These are phyloP conservation scores for Apeltes quadracus DNA, from an alignment of 2,113 vertebrate genomes.

Conservation along the genomic window DNA sequence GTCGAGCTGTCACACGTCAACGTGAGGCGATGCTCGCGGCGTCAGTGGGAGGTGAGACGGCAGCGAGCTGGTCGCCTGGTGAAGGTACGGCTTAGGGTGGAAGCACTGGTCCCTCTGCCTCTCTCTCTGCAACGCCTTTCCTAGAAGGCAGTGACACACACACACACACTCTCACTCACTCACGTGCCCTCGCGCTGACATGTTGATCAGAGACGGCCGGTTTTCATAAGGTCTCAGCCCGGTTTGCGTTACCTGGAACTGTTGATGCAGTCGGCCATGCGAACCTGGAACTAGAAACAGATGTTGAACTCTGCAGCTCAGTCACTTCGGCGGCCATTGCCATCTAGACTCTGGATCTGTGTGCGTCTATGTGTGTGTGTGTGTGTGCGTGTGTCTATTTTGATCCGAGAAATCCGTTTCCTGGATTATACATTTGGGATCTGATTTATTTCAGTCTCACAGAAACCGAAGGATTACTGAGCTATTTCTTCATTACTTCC, in stretches of 20 bases:
- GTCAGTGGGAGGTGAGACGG: constrained; percentile 38
- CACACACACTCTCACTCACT: constrained; percentile 12
- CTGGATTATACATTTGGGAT: constrained; percentile 48
- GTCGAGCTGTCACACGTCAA: constrained; percentile 68
- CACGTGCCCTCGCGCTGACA: constrained; percentile 46
- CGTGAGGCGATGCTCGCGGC: constrained; percentile 49
- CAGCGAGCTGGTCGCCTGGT: constrained; percentile 42
- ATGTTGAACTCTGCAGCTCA: constrained; percentile 64
- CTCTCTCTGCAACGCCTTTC: constrained; percentile 51
- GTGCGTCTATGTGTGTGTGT: constrained; percentile 1
- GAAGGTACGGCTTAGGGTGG: constrained; percentile 31
- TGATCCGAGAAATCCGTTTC: constrained; percentile 46
- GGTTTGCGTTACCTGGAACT: constrained; percentile 76
- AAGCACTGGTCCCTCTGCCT: constrained; percentile 42
- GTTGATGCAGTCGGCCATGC: constrained; percentile 72
- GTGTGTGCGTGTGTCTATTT: constrained; percentile 10
- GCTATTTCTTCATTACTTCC: constrained; percentile 41
- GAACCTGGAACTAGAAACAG: constrained; percentile 76
- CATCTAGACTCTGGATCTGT: constrained; percentile 49
- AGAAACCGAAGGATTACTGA: constrained; percentile 68
- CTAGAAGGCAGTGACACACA: constrained; percentile 58
- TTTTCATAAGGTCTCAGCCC: constrained; percentile 70
- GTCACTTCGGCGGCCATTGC: constrained; percentile 51
- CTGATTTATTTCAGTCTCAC: constrained; percentile 42
- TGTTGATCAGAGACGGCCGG: constrained; percentile 57